Percentiles rank a stretch among this genome's conserved stretches.
Evolutionary conservation across 2,888 invertebrate species (phyloP).

Genomic region (Acanthosepion esculentum): DNA sequence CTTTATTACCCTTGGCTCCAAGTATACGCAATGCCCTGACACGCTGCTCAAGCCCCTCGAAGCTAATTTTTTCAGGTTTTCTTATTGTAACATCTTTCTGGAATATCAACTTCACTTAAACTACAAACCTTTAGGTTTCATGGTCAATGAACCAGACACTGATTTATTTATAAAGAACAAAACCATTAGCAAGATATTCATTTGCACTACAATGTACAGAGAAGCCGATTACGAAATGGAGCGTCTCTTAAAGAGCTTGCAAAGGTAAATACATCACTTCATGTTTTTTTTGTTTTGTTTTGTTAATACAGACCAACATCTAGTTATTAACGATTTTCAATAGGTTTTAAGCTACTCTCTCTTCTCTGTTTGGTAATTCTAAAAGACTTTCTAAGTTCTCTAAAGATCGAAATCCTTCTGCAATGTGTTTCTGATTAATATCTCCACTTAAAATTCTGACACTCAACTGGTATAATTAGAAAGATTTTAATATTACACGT

Average conservation of each 20-base stretch:
- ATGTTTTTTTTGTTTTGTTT: too few relatives aligned
- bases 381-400: too few relatives aligned
- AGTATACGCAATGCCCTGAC: constrained; percentile 49
- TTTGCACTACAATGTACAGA: constrained; percentile 59
- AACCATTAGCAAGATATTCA: constrained; percentile 53
- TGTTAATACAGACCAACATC: too few relatives aligned
- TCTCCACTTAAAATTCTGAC: too few relatives aligned
- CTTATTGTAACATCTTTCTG: constrained; percentile 56
- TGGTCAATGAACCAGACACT: constrained; percentile 12
- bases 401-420: too few relatives aligned
- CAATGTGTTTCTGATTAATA: too few relatives aligned
- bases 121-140: constrained; percentile 55
- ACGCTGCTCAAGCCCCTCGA: constrained; percentile 58
- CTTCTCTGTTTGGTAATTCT: too few relatives aligned
- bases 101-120: constrained; percentile 55
- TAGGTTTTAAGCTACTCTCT: too few relatives aligned
- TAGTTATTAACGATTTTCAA: too few relatives aligned
- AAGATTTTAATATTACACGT: too few relatives aligned
- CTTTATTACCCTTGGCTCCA: constrained; percentile 51
- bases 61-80: constrained; percentile 55
- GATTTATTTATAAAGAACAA: neutral
- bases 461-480: too few relatives aligned
- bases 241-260: constrained; percentile 55
- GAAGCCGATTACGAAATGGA: constrained; percentile 60
- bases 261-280: neutral